Conservation (phyloP, 2,888 invertebrate species). For the Diaperis boleti region DNA sequence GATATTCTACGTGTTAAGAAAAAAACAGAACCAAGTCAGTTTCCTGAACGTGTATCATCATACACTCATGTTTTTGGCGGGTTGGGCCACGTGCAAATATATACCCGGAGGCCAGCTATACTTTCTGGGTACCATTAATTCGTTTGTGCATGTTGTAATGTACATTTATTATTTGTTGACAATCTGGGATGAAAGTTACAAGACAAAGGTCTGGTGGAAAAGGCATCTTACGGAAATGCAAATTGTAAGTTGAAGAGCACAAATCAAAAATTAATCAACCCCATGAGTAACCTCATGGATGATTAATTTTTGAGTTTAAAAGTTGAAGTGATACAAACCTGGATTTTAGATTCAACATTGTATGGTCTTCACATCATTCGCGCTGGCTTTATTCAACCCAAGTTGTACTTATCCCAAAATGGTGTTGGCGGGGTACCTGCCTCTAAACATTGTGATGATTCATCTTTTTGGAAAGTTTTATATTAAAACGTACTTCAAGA, state of each 20-base stretch:
- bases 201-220: conserved; percentile 72
- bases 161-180: neutral
- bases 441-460: conserved; percentile 74
- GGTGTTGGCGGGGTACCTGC: conserved; percentile 68
- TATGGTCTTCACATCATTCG: conserved; percentile 8
- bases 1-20: too few species aligned
- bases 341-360: conserved; percentile 18
- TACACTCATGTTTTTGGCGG: too few species aligned
- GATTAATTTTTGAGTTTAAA: conserved; percentile 41
- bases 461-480: conserved; percentile 75
- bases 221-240: conserved; percentile 84
- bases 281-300: too few species aligned
- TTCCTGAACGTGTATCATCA: too few species aligned
- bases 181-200: neutral
- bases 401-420: conserved; percentile 68
- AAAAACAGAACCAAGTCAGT: too few species aligned
- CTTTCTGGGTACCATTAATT: neutral
- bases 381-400: conserved; percentile 4
- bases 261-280: too few species aligned
- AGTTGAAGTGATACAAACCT: neutral
- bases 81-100: too few species aligned
- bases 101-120: too few species aligned
- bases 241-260: conserved; percentile 72
- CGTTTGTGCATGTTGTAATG: neutral
- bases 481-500: conserved; percentile 69